A percentile compares a stretch with the other conserved stretches of the same genome.
These are phyloP conservation scores for Selenia dentaria DNA, from an alignment of 2,888 invertebrate species.

Conservation along the genomic window DNA sequence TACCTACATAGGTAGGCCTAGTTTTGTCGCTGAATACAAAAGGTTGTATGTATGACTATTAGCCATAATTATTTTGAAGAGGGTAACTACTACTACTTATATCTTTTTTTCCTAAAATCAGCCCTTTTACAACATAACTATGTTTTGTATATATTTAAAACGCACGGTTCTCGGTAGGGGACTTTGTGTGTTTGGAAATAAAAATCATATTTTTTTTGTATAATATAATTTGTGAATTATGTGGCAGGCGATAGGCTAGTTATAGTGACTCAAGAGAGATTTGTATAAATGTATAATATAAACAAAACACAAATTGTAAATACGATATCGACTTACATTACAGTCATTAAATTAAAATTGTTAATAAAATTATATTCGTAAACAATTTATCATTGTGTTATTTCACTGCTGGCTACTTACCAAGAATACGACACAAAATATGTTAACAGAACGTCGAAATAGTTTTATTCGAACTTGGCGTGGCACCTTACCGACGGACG, in stretches of 20 bases:
- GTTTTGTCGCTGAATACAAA: too few species aligned
- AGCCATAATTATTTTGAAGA: too few species aligned
- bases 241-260: conserved; percentile 39
- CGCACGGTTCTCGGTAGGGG: conserved; percentile 12
- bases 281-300: conserved; percentile 82
- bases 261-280: conserved; percentile 52
- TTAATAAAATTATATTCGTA: conserved; percentile 85
- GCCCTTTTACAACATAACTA: conserved; percentile 18
- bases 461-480: too few species aligned
- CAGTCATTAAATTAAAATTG: conserved; percentile 84
- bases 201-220: conserved; percentile 34
- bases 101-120: too few species aligned
- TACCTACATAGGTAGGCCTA: too few species aligned
- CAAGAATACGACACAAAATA: too few species aligned
- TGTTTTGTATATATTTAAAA: conserved; percentile 20
- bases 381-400: conserved; percentile 71
- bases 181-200: too few species aligned
- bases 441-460: too few species aligned
- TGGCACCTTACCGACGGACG: too few species aligned
- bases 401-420: too few species aligned
- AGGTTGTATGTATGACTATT: too few species aligned
- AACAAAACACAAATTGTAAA: conserved; percentile 75
- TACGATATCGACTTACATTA: conserved; percentile 81
- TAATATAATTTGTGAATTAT: conserved; percentile 36
- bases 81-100: too few species aligned